Evolutionary conservation across 30 jellyfish, hydroid and myxozoan species (phyloP).

Genomic region (Catostylus mosaicus): DNA sequence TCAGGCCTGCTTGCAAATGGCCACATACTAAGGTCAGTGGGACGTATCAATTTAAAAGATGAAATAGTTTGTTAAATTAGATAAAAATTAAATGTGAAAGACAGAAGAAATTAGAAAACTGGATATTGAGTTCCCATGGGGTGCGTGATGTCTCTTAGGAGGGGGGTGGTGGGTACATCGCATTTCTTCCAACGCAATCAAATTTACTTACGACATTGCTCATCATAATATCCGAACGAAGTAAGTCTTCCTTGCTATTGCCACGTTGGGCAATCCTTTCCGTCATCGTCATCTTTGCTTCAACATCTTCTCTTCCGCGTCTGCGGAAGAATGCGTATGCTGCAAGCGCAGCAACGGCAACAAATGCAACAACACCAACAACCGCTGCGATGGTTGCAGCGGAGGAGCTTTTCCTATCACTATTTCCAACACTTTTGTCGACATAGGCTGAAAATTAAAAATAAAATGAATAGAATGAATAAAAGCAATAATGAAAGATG

Average conservation of each 20-base stretch:
- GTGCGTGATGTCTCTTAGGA: too few relatives aligned
- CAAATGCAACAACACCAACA: slow-evolving; percentile 3
- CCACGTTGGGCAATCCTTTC: slow-evolving; percentile 60
- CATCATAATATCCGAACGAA: slow-evolving; percentile 61
- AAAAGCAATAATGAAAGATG: too few relatives aligned
- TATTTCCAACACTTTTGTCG: not conserved
- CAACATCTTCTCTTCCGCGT: slow-evolving; percentile 4
- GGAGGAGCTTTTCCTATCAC: not conserved
- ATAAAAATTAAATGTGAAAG: too few relatives aligned
- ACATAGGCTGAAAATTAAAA: slow-evolving; percentile 7
- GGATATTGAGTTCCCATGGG: too few relatives aligned
- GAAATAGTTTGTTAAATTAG: too few relatives aligned
- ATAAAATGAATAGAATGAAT: too few relatives aligned
- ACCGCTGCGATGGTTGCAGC: slow-evolving; percentile 12
- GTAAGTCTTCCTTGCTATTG: slow-evolving; percentile 59
- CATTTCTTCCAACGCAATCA: not conserved
- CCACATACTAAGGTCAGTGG: too few relatives aligned
- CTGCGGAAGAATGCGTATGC: not conserved
- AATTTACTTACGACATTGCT: slow-evolving; percentile 40
- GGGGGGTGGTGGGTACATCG: too few relatives aligned
- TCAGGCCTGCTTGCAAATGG: too few relatives aligned
- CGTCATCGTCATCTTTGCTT: slow-evolving; percentile 39
- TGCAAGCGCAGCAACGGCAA: slow-evolving; percentile 19
- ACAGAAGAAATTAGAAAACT: too few relatives aligned
- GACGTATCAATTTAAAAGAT: too few relatives aligned